Conservation (phyloP, 2,113 vertebrate species). For the Glaucomys volans region DNA sequence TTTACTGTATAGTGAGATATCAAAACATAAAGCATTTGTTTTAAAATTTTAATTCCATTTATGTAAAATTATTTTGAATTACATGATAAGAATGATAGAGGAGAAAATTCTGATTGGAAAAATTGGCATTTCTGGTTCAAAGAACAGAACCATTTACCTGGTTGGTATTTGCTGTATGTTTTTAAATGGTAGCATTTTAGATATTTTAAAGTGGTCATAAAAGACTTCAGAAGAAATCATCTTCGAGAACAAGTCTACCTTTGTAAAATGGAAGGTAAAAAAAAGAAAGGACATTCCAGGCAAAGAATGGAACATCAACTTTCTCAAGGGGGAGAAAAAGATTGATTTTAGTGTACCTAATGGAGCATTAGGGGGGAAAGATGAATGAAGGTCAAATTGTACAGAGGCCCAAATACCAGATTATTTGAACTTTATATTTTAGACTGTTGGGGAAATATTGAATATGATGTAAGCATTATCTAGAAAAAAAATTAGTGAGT, state of each 20-base stretch:
- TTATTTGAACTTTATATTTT: background rate
- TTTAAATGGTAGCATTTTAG: background rate
- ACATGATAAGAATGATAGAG: background rate
- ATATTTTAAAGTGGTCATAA: background rate
- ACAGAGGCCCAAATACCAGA: background rate
- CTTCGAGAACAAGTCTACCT: background rate
- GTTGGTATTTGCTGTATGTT: background rate
- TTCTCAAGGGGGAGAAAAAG: background rate
- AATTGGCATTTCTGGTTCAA: background rate
- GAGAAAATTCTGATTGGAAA: background rate
- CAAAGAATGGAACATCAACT: background rate
- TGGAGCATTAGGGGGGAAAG: background rate
- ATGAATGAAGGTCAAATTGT: background rate
- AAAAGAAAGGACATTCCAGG: background rate
- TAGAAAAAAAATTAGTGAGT: background rate
- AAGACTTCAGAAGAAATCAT: background rate
- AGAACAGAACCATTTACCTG: background rate
- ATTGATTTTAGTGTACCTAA: background rate
- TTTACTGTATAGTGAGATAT: background rate
- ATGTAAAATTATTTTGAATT: constrained; percentile 45
- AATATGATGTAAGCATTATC: background rate
- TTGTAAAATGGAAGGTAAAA: constrained; percentile 10
- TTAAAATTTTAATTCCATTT: constrained; percentile 20
- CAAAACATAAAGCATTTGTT: constrained; percentile 32
- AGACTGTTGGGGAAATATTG: background rate